Conservation (phyloP, 2,888 invertebrate genomes). For the Brenthis hecate region DNA sequence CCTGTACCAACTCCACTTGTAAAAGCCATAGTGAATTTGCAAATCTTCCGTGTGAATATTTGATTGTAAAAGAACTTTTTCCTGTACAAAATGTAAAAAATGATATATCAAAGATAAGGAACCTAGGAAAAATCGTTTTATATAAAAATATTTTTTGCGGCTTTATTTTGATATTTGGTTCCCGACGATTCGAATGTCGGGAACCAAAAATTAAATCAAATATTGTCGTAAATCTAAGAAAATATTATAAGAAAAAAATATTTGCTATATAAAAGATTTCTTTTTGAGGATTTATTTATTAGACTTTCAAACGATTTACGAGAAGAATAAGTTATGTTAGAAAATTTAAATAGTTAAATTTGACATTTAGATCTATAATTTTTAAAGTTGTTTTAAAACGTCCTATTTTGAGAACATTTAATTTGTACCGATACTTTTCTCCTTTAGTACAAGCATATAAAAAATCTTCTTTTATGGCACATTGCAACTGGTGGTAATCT, state of each 20-base stretch:
- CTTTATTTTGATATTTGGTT: no score
- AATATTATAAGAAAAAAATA: no score
- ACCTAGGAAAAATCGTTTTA: neutral
- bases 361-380: neutral
- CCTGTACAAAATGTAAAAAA: constrained; percentile 45
- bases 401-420: neutral
- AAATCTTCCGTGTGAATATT: constrained; percentile 54
- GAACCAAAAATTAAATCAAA: no score
- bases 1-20: constrained; percentile 39
- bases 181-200: no score
- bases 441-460: constrained; percentile 52
- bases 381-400: constrained; percentile 1
- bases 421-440: constrained; percentile 51
- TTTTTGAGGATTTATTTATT: no score
- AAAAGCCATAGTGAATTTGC: constrained; percentile 46
- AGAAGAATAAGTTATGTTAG: no score
- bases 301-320: no score
- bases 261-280: no score
- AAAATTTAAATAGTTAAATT: no score
- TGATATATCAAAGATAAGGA: neutral
- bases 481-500: constrained; percentile 51
- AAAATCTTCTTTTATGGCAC: constrained; percentile 54
- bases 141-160: no score
- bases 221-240: no score
- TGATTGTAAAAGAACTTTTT: constrained; percentile 55